Evolutionary conservation across 53 echinoderm and acorn worm species (phyloP).

Genomic region (Patiria pectinifera): DNA sequence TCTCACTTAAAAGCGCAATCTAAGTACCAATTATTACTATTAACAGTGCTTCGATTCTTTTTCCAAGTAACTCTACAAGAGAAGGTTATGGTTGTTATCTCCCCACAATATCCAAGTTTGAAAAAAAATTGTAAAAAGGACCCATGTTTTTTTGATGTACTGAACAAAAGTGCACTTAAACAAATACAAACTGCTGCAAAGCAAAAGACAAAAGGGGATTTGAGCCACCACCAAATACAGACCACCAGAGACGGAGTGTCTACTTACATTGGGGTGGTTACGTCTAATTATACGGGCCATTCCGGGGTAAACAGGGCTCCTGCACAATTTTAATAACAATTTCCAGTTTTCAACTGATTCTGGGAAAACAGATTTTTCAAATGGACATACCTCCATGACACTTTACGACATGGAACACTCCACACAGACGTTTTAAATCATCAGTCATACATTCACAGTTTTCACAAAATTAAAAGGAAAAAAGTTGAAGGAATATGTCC

Average conservation of each 20-base stretch:
- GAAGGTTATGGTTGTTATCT: too few species aligned
- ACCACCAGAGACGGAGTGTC: not conserved
- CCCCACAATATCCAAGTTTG: too few species aligned
- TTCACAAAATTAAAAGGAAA: too few species aligned
- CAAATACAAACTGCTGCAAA: not conserved
- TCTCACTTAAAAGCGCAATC: too few species aligned
- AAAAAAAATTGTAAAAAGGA: too few species aligned
- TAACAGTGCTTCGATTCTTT: too few species aligned
- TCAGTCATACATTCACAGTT: not conserved
- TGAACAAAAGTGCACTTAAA: not conserved
- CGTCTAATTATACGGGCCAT: not conserved
- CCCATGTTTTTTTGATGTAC: not conserved
- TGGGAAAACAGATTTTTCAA: not conserved
- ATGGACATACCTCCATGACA: not conserved
- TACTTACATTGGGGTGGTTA: not conserved
- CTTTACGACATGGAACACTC: not conserved
- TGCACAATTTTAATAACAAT: not conserved
- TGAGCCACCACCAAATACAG: not conserved
- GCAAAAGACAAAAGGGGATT: not conserved
- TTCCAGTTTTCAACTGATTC: not conserved
- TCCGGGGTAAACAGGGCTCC: constrained; percentile 4
- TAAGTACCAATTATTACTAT: too few species aligned
- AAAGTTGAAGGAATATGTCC: too few species aligned
- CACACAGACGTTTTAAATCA: not conserved
- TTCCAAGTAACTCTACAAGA: too few species aligned